Percentiles rank a stretch among this genome's conserved stretches.
phyloP scores from a whole-genome alignment of 2,797 vertebrate genomes.

The Phrynocephalus vlangalii region DNA sequence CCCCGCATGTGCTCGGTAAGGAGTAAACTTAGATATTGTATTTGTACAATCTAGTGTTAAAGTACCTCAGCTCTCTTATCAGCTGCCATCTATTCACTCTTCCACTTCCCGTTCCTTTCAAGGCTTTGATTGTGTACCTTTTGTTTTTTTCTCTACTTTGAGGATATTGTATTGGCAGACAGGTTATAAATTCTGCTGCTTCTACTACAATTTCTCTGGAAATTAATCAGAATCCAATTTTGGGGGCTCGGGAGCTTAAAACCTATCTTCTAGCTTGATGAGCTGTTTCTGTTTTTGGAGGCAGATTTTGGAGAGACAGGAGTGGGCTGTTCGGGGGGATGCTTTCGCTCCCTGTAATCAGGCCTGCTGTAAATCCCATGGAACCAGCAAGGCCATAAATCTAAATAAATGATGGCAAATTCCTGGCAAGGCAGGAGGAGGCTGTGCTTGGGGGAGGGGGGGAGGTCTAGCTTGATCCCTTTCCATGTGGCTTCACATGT shows the following conservation, averaged over 20 bases:
- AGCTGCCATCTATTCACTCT: not conserved
- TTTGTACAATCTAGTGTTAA: not conserved
- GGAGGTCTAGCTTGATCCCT: constrained; percentile 49
- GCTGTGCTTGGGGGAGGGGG: not conserved
- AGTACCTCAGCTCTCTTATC: not conserved
- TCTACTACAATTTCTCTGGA: not conserved
- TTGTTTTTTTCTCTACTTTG: not conserved
- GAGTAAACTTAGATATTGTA: not conserved
- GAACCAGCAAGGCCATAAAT: not conserved
- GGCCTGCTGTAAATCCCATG: not conserved
- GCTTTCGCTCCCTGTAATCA: not conserved
- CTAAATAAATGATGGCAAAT: constrained; percentile 36
- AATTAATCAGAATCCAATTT: not conserved
- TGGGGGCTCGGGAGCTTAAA: not conserved
- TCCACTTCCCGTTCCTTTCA: not conserved
- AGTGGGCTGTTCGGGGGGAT: not conserved
- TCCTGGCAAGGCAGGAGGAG: not conserved
- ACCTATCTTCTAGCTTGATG: not conserved
- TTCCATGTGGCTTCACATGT: constrained; percentile 57
- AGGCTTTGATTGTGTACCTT: not conserved
- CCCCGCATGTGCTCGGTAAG: not conserved
- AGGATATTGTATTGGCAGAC: not conserved
- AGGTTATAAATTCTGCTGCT: not conserved
- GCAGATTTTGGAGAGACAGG: not conserved
- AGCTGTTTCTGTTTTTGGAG: not conserved